Base-by-base conservation (phyloP, 2,888 invertebrate species). In the Lacanobia wlatinum region DNA sequence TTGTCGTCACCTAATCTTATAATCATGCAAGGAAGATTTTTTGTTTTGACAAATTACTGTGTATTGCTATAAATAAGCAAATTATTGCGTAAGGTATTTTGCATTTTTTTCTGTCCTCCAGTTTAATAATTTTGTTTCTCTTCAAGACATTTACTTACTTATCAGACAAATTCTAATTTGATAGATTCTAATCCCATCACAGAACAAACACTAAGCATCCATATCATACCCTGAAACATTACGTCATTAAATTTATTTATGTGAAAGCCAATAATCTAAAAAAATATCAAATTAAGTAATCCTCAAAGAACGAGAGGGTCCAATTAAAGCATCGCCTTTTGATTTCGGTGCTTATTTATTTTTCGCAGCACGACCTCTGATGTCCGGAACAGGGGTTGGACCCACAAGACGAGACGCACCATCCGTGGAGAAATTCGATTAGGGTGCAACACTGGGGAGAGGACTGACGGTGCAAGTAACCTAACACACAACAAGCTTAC, bases 381-480 rank as follows among this genome's bases (percentile, higher is more conserved):
- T 92, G 94, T 94, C 92, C 93, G 90, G 89, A 86, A 88, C 92
- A 93, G 93, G 95, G 94, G 94, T 92, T 86, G 87, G 89, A 90
- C 93, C 93, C 93, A 92, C 91, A 93, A 94, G 94, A 93, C 91
- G 89, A 90, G 90, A 92, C 92, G 92, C 94, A 93, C 95, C 94
- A 95, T 93, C 93, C 95, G 95, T 95, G 88, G 90, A 92, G 92
- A 92, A 87, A 96, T 96, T 96, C 94, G 95, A 96, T 96, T 96
- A 96, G 96, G 96, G 95, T 94, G 95, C 95, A 94, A 90, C 90
- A 88, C 92, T 91, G 91, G 95, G 95, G 95, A 91, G 90, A 88
- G 86, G 90, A 92, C 94, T 93, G 95, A 94, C 94, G 90, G 88
- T 94, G 95, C 95, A 95, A 89, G 89, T 87, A 87, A 89, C 87